Conservation (phyloP, 2,113 vertebrate genomes). For the Pluvialis apricaria region DNA sequence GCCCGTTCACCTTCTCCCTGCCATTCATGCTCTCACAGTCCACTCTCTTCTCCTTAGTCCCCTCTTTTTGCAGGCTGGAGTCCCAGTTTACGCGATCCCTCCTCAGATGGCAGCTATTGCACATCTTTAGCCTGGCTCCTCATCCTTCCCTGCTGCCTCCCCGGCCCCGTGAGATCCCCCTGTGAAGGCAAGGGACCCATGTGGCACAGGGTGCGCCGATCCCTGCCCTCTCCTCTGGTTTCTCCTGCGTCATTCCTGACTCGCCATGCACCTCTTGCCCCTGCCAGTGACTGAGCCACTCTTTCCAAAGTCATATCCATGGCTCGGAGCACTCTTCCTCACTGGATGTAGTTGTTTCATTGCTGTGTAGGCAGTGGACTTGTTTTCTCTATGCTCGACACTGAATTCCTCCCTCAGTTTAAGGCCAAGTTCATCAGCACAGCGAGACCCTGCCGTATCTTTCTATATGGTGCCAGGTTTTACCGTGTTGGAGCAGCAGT, state of each 20-base stretch:
- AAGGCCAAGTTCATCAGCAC: not conserved
- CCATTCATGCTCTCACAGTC: not conserved
- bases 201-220: not conserved
- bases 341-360: not conserved
- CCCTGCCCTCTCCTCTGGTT: not conserved
- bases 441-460: not conserved
- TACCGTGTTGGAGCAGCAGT: not conserved
- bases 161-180: not conserved
- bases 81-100: not conserved
- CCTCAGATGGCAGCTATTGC: not conserved
- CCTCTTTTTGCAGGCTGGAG: not conserved
- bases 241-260: not conserved
- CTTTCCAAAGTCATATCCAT: not conserved
- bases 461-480: not conserved
- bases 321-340: not conserved
- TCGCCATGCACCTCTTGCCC: not conserved
- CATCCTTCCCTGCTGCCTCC: fast-evolving
- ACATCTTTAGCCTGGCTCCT: not conserved
- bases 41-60: not conserved
- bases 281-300: not conserved
- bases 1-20: not conserved
- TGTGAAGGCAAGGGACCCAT: fast-evolving
- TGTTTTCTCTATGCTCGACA: not conserved
- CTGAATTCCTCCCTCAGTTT: not conserved
- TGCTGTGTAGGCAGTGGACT: not conserved